Evolutionary conservation across 2,888 invertebrate genomes (phyloP), one percentile per base, ranked within the genome.

Genomic region (Nephrocerus scutellatus): DNA sequence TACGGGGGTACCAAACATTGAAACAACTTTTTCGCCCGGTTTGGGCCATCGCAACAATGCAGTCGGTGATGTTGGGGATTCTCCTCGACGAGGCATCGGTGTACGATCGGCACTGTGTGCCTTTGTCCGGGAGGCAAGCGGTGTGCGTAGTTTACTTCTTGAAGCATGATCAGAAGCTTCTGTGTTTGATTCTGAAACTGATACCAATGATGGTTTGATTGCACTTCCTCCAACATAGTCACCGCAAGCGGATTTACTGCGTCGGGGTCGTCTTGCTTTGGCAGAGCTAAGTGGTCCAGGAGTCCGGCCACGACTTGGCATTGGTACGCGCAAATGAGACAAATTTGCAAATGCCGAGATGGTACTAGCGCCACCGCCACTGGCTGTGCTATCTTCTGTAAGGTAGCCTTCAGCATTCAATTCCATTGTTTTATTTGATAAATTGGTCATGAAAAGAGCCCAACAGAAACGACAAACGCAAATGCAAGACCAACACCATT

Each of bases 341-440:
- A 39, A n/a, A 29, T 43, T 45, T 20, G 24, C 39, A 36, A 37
- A 47, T 29, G 36, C 18, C 13, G 34, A 36, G 16, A 43, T 49
- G 22, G 50, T 46, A 20, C n/a, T 41, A 7, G 16, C 29, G 28
- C 39, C 16, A 36, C 48, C 42, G 31, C 48, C 41, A 22, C 51
- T 49, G 30, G 45, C 52, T 18, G 57, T 51, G 52, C 64, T 67
- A 54, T 67, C 67, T 56, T 67, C 67, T 66, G 67, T 67, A 66
- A 67, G 62, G 63, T 67, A 67, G 53, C 66, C 66, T 67, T 53
- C 49, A 52, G 53, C 46, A 46, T 38, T 40, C 26, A 38, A 36
- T 21, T 43, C 29, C 33, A 26, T 26, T 30, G 39, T 34, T 37
- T 35, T 25, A 23, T 24, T 42, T 48, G 30, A 43, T 31, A 36